Evolutionary conservation across 2,797 vertebrate genomes (phyloP).

Genomic region (Ataeniobius toweri): DNA sequence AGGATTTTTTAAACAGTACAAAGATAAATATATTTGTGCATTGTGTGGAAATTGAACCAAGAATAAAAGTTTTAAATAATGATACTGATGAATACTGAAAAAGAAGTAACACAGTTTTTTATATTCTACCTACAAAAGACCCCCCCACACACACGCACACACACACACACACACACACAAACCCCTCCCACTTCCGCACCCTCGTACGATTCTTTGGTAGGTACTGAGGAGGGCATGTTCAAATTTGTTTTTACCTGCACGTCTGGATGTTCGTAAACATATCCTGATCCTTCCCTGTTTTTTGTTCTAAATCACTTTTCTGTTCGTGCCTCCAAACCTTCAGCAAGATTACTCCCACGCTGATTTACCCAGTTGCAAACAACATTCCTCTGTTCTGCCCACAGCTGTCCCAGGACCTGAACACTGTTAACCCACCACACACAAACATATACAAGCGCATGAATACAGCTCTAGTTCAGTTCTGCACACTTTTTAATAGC

Average conservation of each 20-base stretch:
- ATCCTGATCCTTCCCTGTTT: slow-evolving; percentile 50
- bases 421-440: slow-evolving; percentile 51
- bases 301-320: slow-evolving; percentile 19
- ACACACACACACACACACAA: no score
- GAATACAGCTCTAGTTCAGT: no score
- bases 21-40: no score
- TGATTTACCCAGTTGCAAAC: slow-evolving; percentile 66
- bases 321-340: slow-evolving; percentile 47
- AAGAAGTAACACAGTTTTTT: background rate
- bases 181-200: slow-evolving; percentile 3
- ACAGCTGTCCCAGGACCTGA: slow-evolving; percentile 47
- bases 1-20: no score
- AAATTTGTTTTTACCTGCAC: slow-evolving; percentile 54
- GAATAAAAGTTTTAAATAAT: background rate
- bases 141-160: background rate
- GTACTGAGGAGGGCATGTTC: slow-evolving; percentile 58
- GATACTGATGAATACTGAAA: background rate
- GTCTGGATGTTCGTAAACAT: slow-evolving; percentile 51
- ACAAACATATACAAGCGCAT: background rate
- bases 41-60: background rate
- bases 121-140: slow-evolving; percentile 23
- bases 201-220: slow-evolving; percentile 18
- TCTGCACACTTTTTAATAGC: no score
- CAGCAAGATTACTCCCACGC: slow-evolving; percentile 64
- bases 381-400: slow-evolving; percentile 72